Conservation (phyloP, 1,140 invertebrate species). For the Epicauta chinensis region DNA sequence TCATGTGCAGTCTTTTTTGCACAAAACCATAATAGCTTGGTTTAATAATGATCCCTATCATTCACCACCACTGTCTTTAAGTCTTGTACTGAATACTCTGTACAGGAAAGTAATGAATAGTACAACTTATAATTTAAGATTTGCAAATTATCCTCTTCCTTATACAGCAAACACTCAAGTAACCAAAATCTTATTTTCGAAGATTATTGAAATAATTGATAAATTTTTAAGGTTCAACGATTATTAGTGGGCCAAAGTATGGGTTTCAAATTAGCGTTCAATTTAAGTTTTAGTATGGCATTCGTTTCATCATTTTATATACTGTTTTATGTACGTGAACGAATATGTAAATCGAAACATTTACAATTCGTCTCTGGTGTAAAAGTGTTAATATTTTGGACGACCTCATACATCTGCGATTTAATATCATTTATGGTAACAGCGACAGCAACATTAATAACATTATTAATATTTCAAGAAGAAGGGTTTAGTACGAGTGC, state of each 20-base stretch:
- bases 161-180: slow-evolving; percentile 36
- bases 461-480: slow-evolving; percentile 53
- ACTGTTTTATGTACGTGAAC: slow-evolving; percentile 61
- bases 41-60: slow-evolving; percentile 62
- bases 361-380: slow-evolving; percentile 71
- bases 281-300: slow-evolving; percentile 59
- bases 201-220: slow-evolving; percentile 7
- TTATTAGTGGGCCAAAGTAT: slow-evolving; percentile 49
- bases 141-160: slow-evolving; percentile 63
- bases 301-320: slow-evolving; percentile 71
- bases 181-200: slow-evolving; percentile 10
- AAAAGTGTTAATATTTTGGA: slow-evolving; percentile 63
- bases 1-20: slow-evolving; percentile 14
- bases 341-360: slow-evolving; percentile 54
- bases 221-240: slow-evolving; percentile 41
- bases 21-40: slow-evolving; percentile 46
- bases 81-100: slow-evolving; percentile 21
- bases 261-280: slow-evolving; percentile 58
- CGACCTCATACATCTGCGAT: slow-evolving; percentile 66
- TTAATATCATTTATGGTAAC: slow-evolving; percentile 57
- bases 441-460: slow-evolving; percentile 46
- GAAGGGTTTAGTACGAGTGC: slow-evolving; percentile 45
- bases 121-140: slow-evolving; percentile 46
- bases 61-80: slow-evolving; percentile 43
- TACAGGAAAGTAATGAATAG: slow-evolving; percentile 40